These are phyloP conservation scores for Dusona sp. DNA, from an alignment of 2,888 invertebrate genomes.

Conservation along the genomic window DNA sequence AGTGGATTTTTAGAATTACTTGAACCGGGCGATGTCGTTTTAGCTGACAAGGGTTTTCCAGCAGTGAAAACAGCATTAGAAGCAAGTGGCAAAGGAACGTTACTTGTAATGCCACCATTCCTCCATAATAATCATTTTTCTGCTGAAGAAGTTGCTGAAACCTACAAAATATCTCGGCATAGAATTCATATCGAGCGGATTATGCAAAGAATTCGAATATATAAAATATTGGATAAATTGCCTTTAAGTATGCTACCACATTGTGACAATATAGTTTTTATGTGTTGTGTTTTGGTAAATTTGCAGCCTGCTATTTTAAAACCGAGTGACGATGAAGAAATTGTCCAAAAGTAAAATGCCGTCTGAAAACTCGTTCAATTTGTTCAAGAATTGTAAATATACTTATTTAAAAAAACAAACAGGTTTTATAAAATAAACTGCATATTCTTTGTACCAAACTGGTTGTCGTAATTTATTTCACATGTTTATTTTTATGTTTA, in stretches of 20 bases:
- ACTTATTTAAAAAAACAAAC: slow-evolving; percentile 8
- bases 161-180: slow-evolving; percentile 25
- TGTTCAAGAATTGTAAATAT: slow-evolving; percentile 12
- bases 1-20: slow-evolving; percentile 64
- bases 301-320: slow-evolving; percentile 61
- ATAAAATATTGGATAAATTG: slow-evolving; percentile 55
- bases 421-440: slow-evolving; percentile 12
- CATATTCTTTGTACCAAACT: slow-evolving; percentile 19
- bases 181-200: slow-evolving; percentile 64
- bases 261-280: slow-evolving; percentile 52
- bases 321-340: slow-evolving; percentile 29
- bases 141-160: slow-evolving; percentile 36
- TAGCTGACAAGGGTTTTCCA: slow-evolving; percentile 62
- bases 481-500: slow-evolving; percentile 21
- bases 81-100: slow-evolving; percentile 30
- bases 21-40: slow-evolving; percentile 64
- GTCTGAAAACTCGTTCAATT: slow-evolving; percentile 7
- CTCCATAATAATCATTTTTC: slow-evolving; percentile 13
- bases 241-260: slow-evolving; percentile 44
- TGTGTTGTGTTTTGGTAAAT: slow-evolving; percentile 63
- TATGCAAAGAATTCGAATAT: slow-evolving; percentile 57
- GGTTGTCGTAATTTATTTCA: slow-evolving; percentile 7
- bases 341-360: slow-evolving; percentile 1
- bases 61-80: slow-evolving; percentile 36
- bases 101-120: slow-evolving; percentile 63